phyloP scores from a whole-genome alignment of 2,888 invertebrate genomes.

The Apodemia zela region DNA sequence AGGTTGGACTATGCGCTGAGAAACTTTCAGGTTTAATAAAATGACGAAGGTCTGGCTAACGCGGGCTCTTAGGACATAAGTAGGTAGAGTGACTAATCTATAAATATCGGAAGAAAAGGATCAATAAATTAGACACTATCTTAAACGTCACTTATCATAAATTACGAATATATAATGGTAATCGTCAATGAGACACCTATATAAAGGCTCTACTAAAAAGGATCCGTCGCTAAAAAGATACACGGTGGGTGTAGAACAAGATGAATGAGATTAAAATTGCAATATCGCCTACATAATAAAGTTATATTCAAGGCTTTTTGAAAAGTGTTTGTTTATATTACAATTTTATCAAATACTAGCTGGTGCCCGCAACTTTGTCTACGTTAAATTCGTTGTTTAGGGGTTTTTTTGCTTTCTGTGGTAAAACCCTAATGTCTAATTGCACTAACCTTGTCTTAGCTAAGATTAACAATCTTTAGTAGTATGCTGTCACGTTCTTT shows the following conservation, averaged over 20 bases:
- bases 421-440: no score
- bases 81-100: not conserved
- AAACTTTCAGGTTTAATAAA: no score
- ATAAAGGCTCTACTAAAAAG: conserved; percentile 27
- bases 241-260: conserved; percentile 29
- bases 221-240: conserved; percentile 30
- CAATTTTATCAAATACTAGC: no score
- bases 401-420: no score
- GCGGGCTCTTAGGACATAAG: no score
- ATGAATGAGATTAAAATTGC: conserved; percentile 32
- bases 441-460: no score
- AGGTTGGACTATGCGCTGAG: no score
- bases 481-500: no score
- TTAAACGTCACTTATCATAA: not conserved
- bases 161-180: conserved; percentile 18
- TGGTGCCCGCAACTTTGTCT: no score
- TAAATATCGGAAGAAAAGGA: conserved; percentile 10
- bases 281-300: conserved; percentile 29
- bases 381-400: no score
- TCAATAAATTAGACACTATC: not conserved
- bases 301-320: not conserved
- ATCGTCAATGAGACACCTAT: conserved; percentile 23
- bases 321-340: not conserved
- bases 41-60: no score
- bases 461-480: no score